These are phyloP conservation scores for Gobiocypris rarus DNA, from an alignment of 2,113 vertebrate species.

Conservation along the genomic window DNA sequence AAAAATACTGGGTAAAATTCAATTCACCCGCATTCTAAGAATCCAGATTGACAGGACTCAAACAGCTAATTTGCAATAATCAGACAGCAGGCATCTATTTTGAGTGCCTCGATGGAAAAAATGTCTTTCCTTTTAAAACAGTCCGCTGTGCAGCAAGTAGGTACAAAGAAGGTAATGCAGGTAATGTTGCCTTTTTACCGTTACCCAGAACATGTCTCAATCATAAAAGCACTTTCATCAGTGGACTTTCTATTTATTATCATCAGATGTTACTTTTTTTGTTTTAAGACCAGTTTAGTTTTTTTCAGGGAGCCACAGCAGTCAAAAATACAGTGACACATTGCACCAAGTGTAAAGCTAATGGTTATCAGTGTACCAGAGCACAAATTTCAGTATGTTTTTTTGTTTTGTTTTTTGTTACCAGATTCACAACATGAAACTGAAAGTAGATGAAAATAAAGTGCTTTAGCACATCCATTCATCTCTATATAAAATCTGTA, in stretches of 20 bases:
- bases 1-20: conserved; percentile 16
- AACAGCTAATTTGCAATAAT: conserved; percentile 44
- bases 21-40: not conserved
- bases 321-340: not conserved
- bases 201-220: conserved; percentile 7
- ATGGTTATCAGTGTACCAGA: not conserved
- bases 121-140: conserved; percentile 16
- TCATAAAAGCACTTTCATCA: conserved; percentile 30
- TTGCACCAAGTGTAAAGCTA: not conserved
- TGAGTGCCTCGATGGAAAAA: conserved; percentile 4
- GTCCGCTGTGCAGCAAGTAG: not conserved
- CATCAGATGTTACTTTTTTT: conserved; percentile 1
- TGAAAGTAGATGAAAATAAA: not conserved
- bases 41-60: not conserved
- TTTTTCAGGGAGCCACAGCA: not conserved
- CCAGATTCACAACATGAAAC: not conserved
- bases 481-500: not conserved
- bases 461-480: conserved; percentile 18
- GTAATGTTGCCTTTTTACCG: not conserved
- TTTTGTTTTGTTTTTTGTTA: not conserved
- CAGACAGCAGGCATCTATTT: conserved; percentile 17
- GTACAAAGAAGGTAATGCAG: conserved; percentile 3
- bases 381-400: not conserved
- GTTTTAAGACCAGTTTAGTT: not conserved
- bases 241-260: not conserved